A percentile compares a stretch with the other conserved stretches of the same genome.
These are phyloP conservation scores for Pristionchus fissidentatus DNA, from an alignment of 2,888 invertebrate genomes.

Conservation along the genomic window DNA sequence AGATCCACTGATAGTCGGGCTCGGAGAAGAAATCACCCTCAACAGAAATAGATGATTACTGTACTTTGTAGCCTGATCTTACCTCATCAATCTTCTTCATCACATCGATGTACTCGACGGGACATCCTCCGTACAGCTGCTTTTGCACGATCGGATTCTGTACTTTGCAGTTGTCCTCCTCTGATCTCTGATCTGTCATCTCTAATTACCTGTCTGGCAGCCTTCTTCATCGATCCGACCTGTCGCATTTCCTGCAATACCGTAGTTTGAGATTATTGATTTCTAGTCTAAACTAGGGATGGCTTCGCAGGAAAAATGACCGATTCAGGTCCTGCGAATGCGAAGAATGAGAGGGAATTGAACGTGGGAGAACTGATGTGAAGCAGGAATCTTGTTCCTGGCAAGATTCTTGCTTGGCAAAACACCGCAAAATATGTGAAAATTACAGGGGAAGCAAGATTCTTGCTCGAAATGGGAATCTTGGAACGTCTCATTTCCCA, in stretches of 20 bases:
- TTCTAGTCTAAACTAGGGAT: too few relatives aligned
- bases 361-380: too few relatives aligned
- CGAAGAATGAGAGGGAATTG: too few relatives aligned
- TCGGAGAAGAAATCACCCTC: conserved; percentile 69
- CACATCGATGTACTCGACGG: conserved; percentile 66
- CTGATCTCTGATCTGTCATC: conserved; percentile 20
- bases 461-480: too few relatives aligned
- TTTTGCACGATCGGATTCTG: conserved; percentile 57
- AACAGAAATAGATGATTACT: conserved; percentile 50
- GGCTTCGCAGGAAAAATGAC: too few relatives aligned
- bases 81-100: conserved; percentile 51
- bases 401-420: too few relatives aligned
- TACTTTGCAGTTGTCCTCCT: conserved; percentile 26
- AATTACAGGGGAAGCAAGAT: too few relatives aligned
- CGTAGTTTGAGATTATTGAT: neutral
- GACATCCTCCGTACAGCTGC: conserved; percentile 67
- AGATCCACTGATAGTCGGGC: conserved; percentile 66
- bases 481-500: too few relatives aligned
- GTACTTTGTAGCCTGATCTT: neutral
- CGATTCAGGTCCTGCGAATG: too few relatives aligned
- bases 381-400: too few relatives aligned
- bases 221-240: conserved; percentile 64
- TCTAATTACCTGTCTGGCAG: conserved; percentile 50
- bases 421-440: too few relatives aligned
- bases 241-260: conserved; percentile 60